Evolutionary conservation across 1,140 invertebrate genomes (phyloP).

Genomic region (Homalodisca vitripennis): DNA sequence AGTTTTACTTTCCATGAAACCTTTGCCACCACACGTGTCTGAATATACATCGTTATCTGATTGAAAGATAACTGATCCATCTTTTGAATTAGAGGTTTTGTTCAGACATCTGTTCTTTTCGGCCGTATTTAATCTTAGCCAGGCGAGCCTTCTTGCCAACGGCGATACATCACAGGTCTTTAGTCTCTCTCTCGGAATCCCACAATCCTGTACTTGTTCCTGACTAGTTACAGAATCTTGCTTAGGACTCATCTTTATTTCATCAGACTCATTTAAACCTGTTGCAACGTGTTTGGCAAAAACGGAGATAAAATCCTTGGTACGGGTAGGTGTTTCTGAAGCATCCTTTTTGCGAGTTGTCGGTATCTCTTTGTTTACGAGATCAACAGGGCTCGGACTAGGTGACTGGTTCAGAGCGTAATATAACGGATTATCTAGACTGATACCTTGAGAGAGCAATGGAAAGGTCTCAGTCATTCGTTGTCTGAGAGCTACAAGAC

Average conservation of each 20-base stretch:
- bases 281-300: not conserved
- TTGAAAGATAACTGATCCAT: too few relatives aligned
- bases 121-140: conserved; percentile 33
- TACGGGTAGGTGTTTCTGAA: conserved; percentile 21
- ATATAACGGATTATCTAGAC: conserved; percentile 35
- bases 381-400: conserved; percentile 37
- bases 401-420: conserved; percentile 34
- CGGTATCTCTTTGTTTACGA: conserved; percentile 40
- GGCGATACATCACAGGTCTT: conserved; percentile 37
- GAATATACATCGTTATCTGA: too few relatives aligned
- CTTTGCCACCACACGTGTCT: too few relatives aligned
- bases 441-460: conserved; percentile 4
- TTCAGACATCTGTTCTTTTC: not conserved
- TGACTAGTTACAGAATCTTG: not conserved
- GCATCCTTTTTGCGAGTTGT: not conserved
- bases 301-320: conserved; percentile 3
- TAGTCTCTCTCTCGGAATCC: not conserved
- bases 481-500: conserved; percentile 34
- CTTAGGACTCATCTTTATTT: not conserved
- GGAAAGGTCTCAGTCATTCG: conserved; percentile 32
- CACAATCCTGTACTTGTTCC: not conserved
- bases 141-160: conserved; percentile 37
- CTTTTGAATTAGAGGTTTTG: too few relatives aligned
- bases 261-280: conserved; percentile 11
- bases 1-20: too few relatives aligned